Percentiles rank a stretch among this genome's conserved stretches.
Conservation (phyloP, 1,140 invertebrate genomes). For the Drosophila kikkawai region DNA sequence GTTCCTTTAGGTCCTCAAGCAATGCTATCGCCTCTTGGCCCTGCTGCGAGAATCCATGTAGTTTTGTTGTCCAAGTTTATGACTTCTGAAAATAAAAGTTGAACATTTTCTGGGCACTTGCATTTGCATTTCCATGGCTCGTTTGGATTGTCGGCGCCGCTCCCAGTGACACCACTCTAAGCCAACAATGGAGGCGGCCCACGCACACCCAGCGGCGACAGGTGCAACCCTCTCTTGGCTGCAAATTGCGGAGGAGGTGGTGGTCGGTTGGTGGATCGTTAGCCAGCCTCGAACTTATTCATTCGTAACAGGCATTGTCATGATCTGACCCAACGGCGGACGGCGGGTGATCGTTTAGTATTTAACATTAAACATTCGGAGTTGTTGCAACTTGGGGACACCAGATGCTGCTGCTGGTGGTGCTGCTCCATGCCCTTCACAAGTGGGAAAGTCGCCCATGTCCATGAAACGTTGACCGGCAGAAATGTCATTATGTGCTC, state of each 20-base stretch:
- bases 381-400: slow-evolving; percentile 25
- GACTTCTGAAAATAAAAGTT: slow-evolving; percentile 52
- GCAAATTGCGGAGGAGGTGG: slow-evolving; percentile 51
- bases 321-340: slow-evolving; percentile 56
- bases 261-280: slow-evolving; percentile 24
- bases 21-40: slow-evolving; percentile 62
- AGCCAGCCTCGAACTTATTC: slow-evolving; percentile 80
- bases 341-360: slow-evolving; percentile 67
- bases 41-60: slow-evolving; percentile 59
- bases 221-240: slow-evolving; percentile 55
- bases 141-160: slow-evolving; percentile 60
- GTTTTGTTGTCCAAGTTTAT: not conserved
- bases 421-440: slow-evolving; percentile 65
- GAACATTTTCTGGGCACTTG: slow-evolving; percentile 29
- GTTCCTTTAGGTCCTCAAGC: slow-evolving; percentile 52
- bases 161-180: slow-evolving; percentile 57
- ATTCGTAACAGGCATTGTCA: slow-evolving; percentile 74
- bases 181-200: slow-evolving; percentile 42
- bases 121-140: slow-evolving; percentile 54
- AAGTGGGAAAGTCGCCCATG: slow-evolving; percentile 59
- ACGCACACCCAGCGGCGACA: slow-evolving; percentile 73
- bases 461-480: slow-evolving; percentile 74
- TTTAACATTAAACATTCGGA: slow-evolving; percentile 24
- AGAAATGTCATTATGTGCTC: slow-evolving; percentile 72
- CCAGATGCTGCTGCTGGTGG: slow-evolving; percentile 8